Evolutionary conservation across 2,888 invertebrate genomes (phyloP), one percentile per base, ranked within the genome.

Genomic region (Stratiomys singularior): DNA sequence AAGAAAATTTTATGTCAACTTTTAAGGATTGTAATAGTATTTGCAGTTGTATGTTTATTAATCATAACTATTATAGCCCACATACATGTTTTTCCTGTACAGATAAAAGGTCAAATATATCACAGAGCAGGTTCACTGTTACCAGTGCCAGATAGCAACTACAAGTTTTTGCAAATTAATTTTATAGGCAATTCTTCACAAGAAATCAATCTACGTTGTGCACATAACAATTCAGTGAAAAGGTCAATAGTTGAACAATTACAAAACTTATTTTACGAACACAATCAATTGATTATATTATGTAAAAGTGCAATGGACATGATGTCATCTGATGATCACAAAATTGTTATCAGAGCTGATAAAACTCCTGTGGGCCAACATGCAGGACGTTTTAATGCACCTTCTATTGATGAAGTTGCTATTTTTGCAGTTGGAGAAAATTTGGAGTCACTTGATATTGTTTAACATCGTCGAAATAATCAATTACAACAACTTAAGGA

Each of bases 291-390:
- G n/a, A n/a, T n/a, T n/a, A n/a, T n/a, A n/a, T n/a, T n/a, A n/a
- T 52, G 4, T 15, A 52, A 52, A 81, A 83, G 66, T 44, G 80
- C 81, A n/a, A 37, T 83, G 28, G 81, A 82, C 5, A 58, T 1
- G 44, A 81, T 83, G 81, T 81, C 81, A 77, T 69, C 79, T 78
- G 82, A 82, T 79, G 67, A 81, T 52, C 76, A 80, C 64, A 80
- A 81, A 81, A 76, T 82, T 79, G 81, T 83, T 5, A 83, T 83
- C 78, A 80, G 78, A 81, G 83, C 83, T n/a, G 82, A 84, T 76
- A 83, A 83, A 78, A 80, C 76, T 76, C 83, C 83, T 74, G 76
- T 78, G 44, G 83, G 82, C 47, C 78, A 81, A 80, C 83, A 84
- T 78, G 80, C 76, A 79, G 76, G 82, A 52, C 76, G 82, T 64